Evolutionary conservation across 1,140 invertebrate genomes (phyloP).

Genomic region (Drosophila grimshawi): DNA sequence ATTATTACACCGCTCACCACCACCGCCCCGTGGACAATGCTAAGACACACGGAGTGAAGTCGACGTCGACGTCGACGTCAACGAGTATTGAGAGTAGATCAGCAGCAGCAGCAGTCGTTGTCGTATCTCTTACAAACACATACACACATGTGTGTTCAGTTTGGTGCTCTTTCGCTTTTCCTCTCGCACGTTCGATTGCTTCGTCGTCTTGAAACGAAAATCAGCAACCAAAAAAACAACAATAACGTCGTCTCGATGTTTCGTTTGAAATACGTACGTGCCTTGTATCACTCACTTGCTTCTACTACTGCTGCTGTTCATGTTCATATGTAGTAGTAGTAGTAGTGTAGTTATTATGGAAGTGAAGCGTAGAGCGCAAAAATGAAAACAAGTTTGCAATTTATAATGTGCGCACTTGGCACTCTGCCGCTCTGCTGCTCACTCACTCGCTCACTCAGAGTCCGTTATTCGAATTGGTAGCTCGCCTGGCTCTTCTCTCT

Average conservation of each 20-base stretch:
- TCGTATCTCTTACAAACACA: slow-evolving; percentile 38
- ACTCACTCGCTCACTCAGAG: neutral
- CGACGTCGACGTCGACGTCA: slow-evolving; percentile 12
- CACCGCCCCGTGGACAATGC: slow-evolving; percentile 56
- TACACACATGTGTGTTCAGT: slow-evolving; percentile 22
- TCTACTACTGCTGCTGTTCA: slow-evolving; percentile 29
- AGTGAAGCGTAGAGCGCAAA: slow-evolving; percentile 64
- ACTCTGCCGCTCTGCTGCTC: slow-evolving; percentile 52
- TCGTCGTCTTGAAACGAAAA: slow-evolving; percentile 37
- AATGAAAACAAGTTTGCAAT: slow-evolving; percentile 83
- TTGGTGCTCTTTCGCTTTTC: slow-evolving; percentile 32
- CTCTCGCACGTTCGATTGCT: slow-evolving; percentile 28
- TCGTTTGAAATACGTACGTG: slow-evolving; percentile 67
- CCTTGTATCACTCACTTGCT: slow-evolving; percentile 76
- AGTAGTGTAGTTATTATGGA: slow-evolving; percentile 56
- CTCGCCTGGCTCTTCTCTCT: slow-evolving; percentile 47
- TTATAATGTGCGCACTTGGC: slow-evolving; percentile 76
- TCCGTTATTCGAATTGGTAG: slow-evolving; percentile 45
- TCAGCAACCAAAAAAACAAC: slow-evolving; percentile 30
- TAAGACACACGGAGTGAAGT: slow-evolving; percentile 21
- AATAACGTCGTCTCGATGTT: slow-evolving; percentile 52
- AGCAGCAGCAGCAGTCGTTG: slow-evolving; percentile 23
- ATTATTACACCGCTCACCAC: slow-evolving; percentile 70
- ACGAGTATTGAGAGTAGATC: slow-evolving; percentile 68
- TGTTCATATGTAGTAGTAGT: slow-evolving; percentile 37